These are phyloP conservation scores for Mormyrus lacerda DNA, from an alignment of 2,113 vertebrate species.

Conservation along the genomic window DNA sequence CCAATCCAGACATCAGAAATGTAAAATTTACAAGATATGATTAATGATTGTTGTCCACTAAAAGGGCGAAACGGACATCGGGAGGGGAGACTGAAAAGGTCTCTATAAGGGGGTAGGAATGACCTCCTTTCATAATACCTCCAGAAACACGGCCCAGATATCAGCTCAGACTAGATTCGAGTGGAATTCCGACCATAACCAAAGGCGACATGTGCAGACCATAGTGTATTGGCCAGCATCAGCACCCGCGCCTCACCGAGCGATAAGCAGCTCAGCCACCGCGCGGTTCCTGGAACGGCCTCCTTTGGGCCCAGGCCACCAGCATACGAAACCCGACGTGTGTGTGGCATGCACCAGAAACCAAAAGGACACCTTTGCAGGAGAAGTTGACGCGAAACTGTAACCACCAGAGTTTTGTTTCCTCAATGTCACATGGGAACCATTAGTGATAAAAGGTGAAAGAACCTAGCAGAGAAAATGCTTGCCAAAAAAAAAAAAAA, in stretches of 20 bases:
- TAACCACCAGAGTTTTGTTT: slow-evolving; percentile 13
- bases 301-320: background rate
- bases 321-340: background rate
- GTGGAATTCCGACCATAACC: background rate
- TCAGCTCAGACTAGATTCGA: background rate
- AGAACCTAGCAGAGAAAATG: background rate
- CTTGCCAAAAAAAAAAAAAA: background rate
- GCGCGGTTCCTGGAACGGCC: background rate
- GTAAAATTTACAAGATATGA: background rate
- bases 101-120: background rate
- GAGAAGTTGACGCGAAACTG: background rate
- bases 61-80: background rate
- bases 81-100: background rate
- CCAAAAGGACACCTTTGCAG: slow-evolving; percentile 15
- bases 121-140: background rate
- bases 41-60: background rate
- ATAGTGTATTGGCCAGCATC: background rate
- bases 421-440: background rate
- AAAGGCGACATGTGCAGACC: background rate
- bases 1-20: background rate
- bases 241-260: too few relatives aligned
- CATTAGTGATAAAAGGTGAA: background rate
- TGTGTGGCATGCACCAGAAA: background rate
- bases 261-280: background rate
- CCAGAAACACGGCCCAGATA: background rate